Evolutionary conservation across 1,140 invertebrate species (phyloP).

Genomic region (Diorhabda carinulata): DNA sequence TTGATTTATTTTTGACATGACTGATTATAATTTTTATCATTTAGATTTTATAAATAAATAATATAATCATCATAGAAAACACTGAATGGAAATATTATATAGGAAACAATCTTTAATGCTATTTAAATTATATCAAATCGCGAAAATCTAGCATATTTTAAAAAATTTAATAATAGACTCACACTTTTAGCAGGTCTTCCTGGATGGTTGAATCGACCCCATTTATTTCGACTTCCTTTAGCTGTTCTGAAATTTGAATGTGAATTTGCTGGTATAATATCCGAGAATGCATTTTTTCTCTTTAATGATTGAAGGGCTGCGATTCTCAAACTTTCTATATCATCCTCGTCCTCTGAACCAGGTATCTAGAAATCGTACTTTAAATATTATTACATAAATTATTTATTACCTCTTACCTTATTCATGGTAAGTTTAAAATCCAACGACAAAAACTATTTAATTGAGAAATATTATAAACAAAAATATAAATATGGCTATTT

Average conservation of each 20-base stretch:
- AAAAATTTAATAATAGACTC: constrained; percentile 17
- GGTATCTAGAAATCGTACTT: constrained; percentile 20
- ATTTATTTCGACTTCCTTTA: constrained; percentile 21
- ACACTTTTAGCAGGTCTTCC: constrained; percentile 37
- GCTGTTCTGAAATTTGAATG: neutral
- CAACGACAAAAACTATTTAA: too few relatives aligned
- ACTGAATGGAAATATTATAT: too few relatives aligned
- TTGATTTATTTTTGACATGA: too few relatives aligned
- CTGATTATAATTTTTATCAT: too few relatives aligned
- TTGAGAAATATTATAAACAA: too few relatives aligned
- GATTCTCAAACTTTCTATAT: constrained; percentile 43
- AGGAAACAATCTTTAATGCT: too few relatives aligned
- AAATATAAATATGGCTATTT: too few relatives aligned
- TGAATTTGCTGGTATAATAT: constrained; percentile 7
- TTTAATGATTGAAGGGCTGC: constrained; percentile 44
- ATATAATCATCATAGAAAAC: constrained; percentile 8
- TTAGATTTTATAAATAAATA: neutral
- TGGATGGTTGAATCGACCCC: constrained; percentile 28
- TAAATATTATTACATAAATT: constrained; percentile 2
- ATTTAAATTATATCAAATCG: too few relatives aligned
- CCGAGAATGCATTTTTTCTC: constrained; percentile 22
- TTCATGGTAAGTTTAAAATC: too few relatives aligned
- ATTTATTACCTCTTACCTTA: too few relatives aligned
- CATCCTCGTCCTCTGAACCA: constrained; percentile 44
- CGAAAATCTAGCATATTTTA: too few relatives aligned